These are phyloP conservation scores for Aeoliscus strigatus DNA, from an alignment of 2,797 vertebrate genomes.

Conservation along the genomic window DNA sequence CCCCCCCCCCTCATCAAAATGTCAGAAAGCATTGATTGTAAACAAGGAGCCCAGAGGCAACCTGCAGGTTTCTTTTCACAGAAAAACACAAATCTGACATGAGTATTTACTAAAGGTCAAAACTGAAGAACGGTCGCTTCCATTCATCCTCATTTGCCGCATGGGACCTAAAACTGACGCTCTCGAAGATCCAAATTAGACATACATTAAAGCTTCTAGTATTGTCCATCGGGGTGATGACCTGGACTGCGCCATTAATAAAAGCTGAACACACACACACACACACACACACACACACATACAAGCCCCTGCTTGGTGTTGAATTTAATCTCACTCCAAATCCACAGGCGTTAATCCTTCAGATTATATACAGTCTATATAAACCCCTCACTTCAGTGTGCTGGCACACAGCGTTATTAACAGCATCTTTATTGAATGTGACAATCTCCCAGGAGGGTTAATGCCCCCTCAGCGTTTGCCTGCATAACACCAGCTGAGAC, in stretches of 20 bases:
- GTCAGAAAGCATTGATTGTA: conserved; percentile 64
- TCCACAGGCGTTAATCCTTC: conserved; percentile 56
- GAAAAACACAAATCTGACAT: conserved; percentile 31
- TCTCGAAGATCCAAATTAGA: no score
- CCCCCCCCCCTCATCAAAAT: conserved; percentile 29
- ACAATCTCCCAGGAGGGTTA: conserved; percentile 32
- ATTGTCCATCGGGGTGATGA: no score
- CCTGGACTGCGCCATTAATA: no score
- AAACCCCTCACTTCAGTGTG: conserved; percentile 14
- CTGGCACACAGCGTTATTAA: conserved; percentile 17
- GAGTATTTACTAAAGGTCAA: conserved; percentile 61
- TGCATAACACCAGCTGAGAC: conserved; percentile 29
- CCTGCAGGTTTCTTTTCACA: conserved; percentile 49
- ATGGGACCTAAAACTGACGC: no score
- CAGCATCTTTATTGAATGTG: conserved; percentile 34
- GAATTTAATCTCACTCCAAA: conserved; percentile 56
- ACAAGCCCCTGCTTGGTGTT: conserved; percentile 21
- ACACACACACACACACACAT: background rate
- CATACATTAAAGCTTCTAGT: no score
- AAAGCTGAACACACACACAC: background rate
- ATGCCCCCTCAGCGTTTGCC: conserved; percentile 10
- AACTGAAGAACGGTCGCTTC: conserved; percentile 3
- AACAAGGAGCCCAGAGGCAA: conserved; percentile 39
- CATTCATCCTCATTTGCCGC: background rate
- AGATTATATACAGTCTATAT: no score